Percentiles rank a stretch among this genome's conserved stretches.
Conservation (phyloP, 2,888 invertebrate species). For the Dysmachus trigonus region DNA sequence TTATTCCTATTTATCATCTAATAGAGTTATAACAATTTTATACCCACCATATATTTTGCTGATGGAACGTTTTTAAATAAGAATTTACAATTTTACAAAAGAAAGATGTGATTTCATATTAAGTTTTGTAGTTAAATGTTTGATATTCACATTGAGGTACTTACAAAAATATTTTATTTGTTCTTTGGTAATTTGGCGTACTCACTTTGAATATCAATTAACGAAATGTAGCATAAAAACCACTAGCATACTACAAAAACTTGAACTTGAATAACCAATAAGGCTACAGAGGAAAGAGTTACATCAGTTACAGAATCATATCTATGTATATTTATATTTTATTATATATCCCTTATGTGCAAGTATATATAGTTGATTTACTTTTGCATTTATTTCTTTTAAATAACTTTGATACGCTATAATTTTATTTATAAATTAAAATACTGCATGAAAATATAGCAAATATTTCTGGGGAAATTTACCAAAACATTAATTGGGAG, state of each 20-base stretch:
- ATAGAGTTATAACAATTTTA: neutral
- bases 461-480: neutral
- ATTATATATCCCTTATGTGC: too few species aligned
- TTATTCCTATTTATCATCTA: neutral
- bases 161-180: neutral
- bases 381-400: neutral
- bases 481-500: neutral
- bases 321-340: neutral
- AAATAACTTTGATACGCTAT: neutral
- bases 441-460: neutral
- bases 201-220: neutral
- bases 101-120: neutral
- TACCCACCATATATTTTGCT: neutral
- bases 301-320: neutral
- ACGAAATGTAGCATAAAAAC: neutral
- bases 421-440: neutral
- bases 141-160: neutral
- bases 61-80: neutral
- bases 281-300: neutral
- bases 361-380: too few species aligned
- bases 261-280: neutral
- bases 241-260: too few species aligned
- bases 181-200: neutral
- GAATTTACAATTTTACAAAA: neutral
- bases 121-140: neutral